Evolutionary conservation across 2,888 invertebrate species (phyloP).

Genomic region (Eupithecia exiguata): DNA sequence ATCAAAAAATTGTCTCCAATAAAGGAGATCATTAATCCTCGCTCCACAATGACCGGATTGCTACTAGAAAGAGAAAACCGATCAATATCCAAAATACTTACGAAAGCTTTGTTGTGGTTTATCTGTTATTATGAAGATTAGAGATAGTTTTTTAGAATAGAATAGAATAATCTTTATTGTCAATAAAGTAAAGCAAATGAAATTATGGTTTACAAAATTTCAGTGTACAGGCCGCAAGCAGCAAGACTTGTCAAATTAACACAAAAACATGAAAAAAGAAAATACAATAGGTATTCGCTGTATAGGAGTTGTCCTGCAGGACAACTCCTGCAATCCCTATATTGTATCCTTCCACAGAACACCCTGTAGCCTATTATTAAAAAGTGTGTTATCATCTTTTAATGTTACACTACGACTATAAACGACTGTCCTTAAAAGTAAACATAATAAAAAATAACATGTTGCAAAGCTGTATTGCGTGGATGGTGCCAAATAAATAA

Average conservation of each 20-base stretch:
- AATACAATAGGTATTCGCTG: too few species aligned
- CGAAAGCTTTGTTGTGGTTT: constrained; percentile 50
- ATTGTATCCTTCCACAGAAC: too few species aligned
- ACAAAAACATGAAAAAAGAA: too few species aligned
- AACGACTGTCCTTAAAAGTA: background rate
- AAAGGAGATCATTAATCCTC: constrained; percentile 88
- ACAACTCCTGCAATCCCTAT: too few species aligned
- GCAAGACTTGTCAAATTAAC: too few species aligned
- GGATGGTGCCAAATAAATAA: too few species aligned
- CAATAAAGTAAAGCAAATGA: too few species aligned
- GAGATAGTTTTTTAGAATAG: constrained; percentile 27
- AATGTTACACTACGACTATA: background rate
- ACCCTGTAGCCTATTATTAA: background rate
- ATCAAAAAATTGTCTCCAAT: constrained; percentile 67
- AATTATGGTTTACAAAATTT: too few species aligned
- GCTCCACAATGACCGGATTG: constrained; percentile 55
- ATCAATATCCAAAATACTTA: constrained; percentile 62
- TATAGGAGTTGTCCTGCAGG: too few species aligned
- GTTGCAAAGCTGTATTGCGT: background rate
- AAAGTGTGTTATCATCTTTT: background rate
- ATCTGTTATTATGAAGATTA: constrained; percentile 35
- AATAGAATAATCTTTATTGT: too few species aligned
- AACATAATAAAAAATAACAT: background rate
- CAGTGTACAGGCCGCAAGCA: too few species aligned
- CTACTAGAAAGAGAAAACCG: constrained; percentile 61